A percentile compares a stretch with the other conserved stretches of the same genome.
Conservation (phyloP, 2,888 invertebrate species). For the Oligia fasciuncula region DNA sequence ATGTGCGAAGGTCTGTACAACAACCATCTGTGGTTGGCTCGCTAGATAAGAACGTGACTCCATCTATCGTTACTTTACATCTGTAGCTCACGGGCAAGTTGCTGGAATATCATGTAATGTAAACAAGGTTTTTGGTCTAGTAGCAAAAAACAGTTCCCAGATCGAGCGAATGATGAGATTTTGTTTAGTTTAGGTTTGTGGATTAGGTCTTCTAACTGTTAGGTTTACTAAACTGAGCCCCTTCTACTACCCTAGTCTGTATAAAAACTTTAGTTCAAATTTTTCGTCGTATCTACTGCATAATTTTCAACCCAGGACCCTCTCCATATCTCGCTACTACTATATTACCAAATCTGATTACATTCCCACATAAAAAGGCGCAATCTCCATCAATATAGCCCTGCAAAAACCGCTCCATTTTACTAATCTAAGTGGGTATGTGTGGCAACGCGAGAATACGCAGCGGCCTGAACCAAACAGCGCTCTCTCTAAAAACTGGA, state of each 20-base stretch:
- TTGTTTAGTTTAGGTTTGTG: neutral
- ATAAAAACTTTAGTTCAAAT: neutral
- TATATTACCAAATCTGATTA: constrained; percentile 43
- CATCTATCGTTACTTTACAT: constrained; percentile 71
- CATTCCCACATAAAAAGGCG: constrained; percentile 39
- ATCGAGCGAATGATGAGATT: constrained; percentile 10
- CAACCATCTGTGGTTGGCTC: constrained; percentile 56
- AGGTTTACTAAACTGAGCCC: neutral
- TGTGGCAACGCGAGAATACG: constrained; percentile 48
- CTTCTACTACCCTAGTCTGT: neutral
- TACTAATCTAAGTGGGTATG: constrained; percentile 59
- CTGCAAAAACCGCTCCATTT: constrained; percentile 55
- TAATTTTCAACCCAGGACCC: constrained; percentile 13
- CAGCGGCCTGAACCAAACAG: constrained; percentile 60
- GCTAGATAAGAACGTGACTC: constrained; percentile 74
- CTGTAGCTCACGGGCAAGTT: constrained; percentile 53
- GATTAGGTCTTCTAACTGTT: constrained; percentile 14
- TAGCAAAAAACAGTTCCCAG: constrained; percentile 33
- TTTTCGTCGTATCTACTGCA: neutral
- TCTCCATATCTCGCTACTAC: constrained; percentile 31
- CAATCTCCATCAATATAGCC: constrained; percentile 45
- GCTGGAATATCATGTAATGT: constrained; percentile 45
- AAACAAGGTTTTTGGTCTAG: constrained; percentile 43
- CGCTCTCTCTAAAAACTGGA: constrained; percentile 66
- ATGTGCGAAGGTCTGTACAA: constrained; percentile 15